Percentiles rank a stretch among this genome's conserved stretches.
These are phyloP conservation scores for Brachionus plicatilis DNA, from an alignment of 1,140 invertebrate species.

Conservation along the genomic window DNA sequence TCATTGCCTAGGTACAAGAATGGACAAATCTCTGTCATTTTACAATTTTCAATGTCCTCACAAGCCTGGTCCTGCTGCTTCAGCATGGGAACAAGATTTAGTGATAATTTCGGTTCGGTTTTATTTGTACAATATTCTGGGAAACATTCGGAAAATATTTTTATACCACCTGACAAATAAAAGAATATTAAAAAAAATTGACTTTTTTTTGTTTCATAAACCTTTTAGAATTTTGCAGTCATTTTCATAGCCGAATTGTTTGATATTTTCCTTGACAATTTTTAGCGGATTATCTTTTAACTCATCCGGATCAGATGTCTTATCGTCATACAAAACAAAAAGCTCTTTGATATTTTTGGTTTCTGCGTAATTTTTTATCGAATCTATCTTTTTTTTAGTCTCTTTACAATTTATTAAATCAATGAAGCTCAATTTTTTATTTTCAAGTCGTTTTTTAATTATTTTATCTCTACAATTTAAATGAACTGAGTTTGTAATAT, in stretches of 20 bases:
- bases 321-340: constrained; percentile 35
- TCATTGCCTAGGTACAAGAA: constrained; percentile 1
- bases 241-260: not conserved
- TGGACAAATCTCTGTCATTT: constrained; percentile 12
- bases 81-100: not conserved
- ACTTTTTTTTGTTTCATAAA: not conserved
- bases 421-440: constrained; percentile 11
- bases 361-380: constrained; percentile 1
- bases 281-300: constrained; percentile 9
- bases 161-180: constrained; percentile 1
- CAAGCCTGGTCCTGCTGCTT: not conserved
- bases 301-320: constrained; percentile 1
- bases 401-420: constrained; percentile 37
- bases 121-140: not conserved
- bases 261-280: constrained; percentile 34
- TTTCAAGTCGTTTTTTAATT: constrained; percentile 12
- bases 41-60: constrained; percentile 16
- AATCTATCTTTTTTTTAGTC: constrained; percentile 6
- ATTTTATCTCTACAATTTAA: constrained; percentile 19
- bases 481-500: constrained; percentile 16
- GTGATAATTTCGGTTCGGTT: not conserved
- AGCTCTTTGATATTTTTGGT: not conserved
- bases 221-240: constrained; percentile 27
- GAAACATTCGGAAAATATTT: not conserved
- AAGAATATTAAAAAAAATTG: not conserved